Evolutionary conservation across 1,140 invertebrate genomes (phyloP).

Genomic region (Chironomus tepperi): DNA sequence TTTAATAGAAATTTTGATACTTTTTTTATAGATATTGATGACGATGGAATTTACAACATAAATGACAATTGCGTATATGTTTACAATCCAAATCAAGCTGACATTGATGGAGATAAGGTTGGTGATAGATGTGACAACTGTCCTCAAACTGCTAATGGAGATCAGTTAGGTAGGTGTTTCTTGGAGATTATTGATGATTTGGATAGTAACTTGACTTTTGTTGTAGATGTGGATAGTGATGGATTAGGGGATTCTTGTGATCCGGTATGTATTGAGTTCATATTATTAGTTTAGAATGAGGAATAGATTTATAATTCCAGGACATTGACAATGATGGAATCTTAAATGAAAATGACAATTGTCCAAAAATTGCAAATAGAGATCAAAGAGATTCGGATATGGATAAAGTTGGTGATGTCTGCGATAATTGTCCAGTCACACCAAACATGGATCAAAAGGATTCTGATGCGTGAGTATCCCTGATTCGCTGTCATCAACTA

Average conservation of each 20-base stretch:
- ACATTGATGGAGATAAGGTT: conserved; percentile 6
- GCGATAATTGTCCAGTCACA: background rate
- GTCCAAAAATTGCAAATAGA: background rate
- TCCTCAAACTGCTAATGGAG: background rate
- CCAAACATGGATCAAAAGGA: background rate
- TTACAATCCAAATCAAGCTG: conserved; percentile 1
- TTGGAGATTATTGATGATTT: too few relatives aligned
- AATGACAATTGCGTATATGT: conserved; percentile 9
- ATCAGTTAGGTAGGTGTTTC: background rate
- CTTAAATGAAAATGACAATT: background rate
- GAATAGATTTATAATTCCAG: too few relatives aligned
- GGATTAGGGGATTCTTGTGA: background rate
- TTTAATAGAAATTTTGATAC: background rate
- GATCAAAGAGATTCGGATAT: conserved; percentile 15
- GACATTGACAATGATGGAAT: conserved; percentile 10
- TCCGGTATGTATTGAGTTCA: background rate
- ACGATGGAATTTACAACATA: background rate
- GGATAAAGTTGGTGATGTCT: conserved; percentile 2
- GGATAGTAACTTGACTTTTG: too few relatives aligned
- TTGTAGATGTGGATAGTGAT: background rate
- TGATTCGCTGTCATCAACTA: too few relatives aligned
- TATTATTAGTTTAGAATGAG: background rate
- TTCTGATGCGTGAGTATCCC: background rate
- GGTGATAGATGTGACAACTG: background rate
- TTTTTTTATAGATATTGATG: conserved; percentile 10